phyloP scores from a whole-genome alignment of 2,888 invertebrate genomes.

The Ommatoiulus sabulosus region DNA sequence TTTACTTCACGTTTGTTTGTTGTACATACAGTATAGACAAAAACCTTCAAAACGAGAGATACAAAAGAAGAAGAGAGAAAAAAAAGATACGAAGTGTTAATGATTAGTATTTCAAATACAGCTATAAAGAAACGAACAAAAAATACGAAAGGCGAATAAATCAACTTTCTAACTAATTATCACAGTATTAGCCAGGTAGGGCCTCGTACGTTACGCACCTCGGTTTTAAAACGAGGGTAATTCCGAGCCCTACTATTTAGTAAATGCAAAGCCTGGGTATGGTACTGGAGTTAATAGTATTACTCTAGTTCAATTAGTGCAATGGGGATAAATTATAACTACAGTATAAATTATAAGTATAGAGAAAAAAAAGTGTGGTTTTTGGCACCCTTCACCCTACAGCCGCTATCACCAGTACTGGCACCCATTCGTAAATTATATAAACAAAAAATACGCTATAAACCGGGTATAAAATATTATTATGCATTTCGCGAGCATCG shows the following conservation, averaged over 20 bases:
- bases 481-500: conserved; percentile 14
- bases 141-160: conserved; percentile 10
- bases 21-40: too few relatives aligned
- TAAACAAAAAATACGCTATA: background rate
- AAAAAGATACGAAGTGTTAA: background rate
- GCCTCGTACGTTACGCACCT: background rate
- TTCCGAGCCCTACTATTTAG: conserved; percentile 32
- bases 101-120: background rate
- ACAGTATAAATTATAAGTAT: background rate
- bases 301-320: conserved; percentile 40
- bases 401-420: background rate
- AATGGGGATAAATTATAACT: conserved; percentile 26
- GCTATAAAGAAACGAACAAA: background rate
- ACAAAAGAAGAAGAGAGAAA: too few relatives aligned
- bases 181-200: conserved; percentile 29
- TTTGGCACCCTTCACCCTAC: conserved; percentile 1
- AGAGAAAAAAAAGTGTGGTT: background rate
- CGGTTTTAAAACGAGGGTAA: background rate
- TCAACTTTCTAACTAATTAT: conserved; percentile 39
- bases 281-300: conserved; percentile 39
- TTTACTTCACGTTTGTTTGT: too few relatives aligned
- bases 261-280: conserved; percentile 43
- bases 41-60: too few relatives aligned
- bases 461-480: conserved; percentile 6
- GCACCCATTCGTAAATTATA: conserved; percentile 5